These are phyloP conservation scores for Trochalopteron elliotii DNA, from an alignment of 2,113 vertebrate genomes.

Conservation along the genomic window DNA sequence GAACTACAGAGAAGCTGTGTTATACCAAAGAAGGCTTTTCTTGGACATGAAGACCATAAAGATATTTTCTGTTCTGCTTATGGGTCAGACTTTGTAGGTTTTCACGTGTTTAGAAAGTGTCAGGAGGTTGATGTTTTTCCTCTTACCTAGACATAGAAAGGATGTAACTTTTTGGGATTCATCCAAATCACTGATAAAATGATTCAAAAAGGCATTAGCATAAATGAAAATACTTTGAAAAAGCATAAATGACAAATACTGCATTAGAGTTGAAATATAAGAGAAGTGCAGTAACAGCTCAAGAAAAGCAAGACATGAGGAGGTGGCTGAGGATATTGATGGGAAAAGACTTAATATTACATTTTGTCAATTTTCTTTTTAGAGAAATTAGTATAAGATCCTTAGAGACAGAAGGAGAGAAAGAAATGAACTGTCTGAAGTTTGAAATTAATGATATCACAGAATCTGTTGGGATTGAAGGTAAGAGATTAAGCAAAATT, in stretches of 20 bases:
- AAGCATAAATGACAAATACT: background rate
- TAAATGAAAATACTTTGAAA: background rate
- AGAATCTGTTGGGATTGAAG: background rate
- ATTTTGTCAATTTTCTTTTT: background rate
- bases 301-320: background rate
- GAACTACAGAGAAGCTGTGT: background rate
- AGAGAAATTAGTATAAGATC: background rate
- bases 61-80: background rate
- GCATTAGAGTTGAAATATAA: background rate
- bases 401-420: background rate
- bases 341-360: background rate
- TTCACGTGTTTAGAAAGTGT: background rate
- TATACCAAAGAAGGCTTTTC: background rate
- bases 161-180: background rate
- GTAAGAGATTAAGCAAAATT: background rate
- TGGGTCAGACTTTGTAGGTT: background rate
- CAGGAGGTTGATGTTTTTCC: background rate
- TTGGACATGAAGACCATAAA: background rate
- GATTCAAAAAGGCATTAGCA: background rate
- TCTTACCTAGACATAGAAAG: background rate
- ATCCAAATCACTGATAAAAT: background rate
- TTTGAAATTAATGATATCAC: background rate
- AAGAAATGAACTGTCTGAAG: background rate
- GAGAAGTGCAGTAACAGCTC: background rate
- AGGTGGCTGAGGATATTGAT: background rate